These are phyloP conservation scores for Scalopus aquaticus DNA, from an alignment of 2,113 vertebrate genomes.

Conservation along the genomic window DNA sequence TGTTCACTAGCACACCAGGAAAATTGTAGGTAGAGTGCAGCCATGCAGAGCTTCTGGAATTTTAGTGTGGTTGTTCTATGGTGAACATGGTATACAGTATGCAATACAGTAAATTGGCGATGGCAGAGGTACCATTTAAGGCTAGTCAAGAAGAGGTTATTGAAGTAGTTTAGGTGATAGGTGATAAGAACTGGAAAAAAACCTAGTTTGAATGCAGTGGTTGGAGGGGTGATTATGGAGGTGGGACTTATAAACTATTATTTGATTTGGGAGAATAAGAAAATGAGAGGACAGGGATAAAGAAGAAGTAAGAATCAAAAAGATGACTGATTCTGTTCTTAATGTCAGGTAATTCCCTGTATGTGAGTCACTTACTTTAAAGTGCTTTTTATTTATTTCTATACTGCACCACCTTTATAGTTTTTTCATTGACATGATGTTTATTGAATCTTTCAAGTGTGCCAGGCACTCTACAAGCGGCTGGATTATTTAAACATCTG, in stretches of 20 bases:
- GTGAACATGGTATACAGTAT: not conserved
- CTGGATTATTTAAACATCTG: constrained; percentile 25
- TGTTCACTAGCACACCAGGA: not conserved
- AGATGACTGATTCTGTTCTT: not conserved
- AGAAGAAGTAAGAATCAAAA: not conserved
- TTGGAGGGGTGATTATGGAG: not conserved
- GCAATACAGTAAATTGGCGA: not conserved
- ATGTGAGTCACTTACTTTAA: constrained; percentile 39
- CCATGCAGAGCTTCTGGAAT: not conserved
- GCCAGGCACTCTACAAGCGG: not conserved
- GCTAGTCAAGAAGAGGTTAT: not conserved
- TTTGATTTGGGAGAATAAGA: not conserved
- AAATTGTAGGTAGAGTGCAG: not conserved
- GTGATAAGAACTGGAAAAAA: constrained; percentile 1
- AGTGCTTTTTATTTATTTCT: constrained; percentile 8
- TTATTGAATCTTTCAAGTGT: constrained; percentile 2
- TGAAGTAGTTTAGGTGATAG: not conserved
- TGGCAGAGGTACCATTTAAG: not conserved
- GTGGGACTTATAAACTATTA: not conserved
- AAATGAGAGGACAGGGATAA: not conserved
- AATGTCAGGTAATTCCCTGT: not conserved
- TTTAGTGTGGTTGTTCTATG: not conserved
- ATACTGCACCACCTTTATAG: not conserved
- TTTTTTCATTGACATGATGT: constrained; percentile 33
- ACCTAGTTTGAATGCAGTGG: constrained; percentile 34